Percentiles rank a stretch among this genome's conserved stretches.
Evolutionary conservation across 2,113 vertebrate species (phyloP).

Genomic region (Crotophaga sulcirostris): DNA sequence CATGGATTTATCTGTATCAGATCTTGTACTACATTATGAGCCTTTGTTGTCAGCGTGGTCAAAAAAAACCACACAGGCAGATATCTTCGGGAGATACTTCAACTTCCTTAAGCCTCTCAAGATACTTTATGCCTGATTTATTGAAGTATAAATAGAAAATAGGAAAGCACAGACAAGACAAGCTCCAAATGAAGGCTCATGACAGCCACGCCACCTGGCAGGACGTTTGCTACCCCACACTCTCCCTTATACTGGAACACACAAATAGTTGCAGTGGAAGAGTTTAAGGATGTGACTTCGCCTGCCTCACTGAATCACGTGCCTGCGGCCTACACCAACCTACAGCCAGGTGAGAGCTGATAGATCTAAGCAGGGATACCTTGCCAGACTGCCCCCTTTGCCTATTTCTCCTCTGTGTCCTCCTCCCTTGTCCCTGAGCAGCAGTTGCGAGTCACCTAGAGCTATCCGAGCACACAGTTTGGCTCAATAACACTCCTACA

Average conservation of each 20-base stretch:
- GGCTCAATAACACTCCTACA: not conserved
- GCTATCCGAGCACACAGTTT: not conserved
- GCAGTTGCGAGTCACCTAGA: not conserved
- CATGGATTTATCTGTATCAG: not conserved
- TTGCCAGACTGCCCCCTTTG: not conserved
- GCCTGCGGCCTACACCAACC: accelerated
- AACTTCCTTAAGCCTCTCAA: not conserved
- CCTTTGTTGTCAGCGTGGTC: not conserved
- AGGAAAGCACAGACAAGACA: not conserved
- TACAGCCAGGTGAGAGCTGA: not conserved
- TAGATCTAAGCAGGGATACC: not conserved
- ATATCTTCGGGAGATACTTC: not conserved
- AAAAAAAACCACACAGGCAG: not conserved
- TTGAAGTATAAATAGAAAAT: not conserved
- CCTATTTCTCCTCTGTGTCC: not conserved
- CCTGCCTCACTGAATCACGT: not conserved
- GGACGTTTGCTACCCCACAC: not conserved
- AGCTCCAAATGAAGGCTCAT: not conserved
- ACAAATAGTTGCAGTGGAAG: not conserved
- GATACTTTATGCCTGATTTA: not conserved
- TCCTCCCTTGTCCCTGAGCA: not conserved
- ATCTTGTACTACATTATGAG: not conserved
- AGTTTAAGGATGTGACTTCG: not conserved
- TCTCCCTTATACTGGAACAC: not conserved
- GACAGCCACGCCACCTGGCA: not conserved